Conservation (phyloP, 2,888 invertebrate species). For the Trissonchulus latispiculum region DNA sequence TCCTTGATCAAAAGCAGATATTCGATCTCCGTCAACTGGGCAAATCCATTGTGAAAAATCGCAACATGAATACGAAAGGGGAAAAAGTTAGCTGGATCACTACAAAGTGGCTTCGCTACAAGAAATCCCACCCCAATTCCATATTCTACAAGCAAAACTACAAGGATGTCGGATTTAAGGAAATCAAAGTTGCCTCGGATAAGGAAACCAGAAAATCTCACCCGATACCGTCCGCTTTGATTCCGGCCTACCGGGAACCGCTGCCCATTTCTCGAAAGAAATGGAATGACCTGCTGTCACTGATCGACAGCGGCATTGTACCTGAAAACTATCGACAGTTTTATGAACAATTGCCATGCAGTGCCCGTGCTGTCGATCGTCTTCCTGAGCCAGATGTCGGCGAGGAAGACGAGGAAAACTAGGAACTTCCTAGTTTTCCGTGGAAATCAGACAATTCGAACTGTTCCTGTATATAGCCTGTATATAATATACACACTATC, state of each 20-base stretch:
- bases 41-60: not conserved
- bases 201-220: not conserved
- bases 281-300: not conserved
- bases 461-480: too few relatives aligned
- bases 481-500: too few relatives aligned
- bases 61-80: not conserved
- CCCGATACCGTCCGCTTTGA: not conserved
- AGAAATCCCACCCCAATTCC: not conserved
- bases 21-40: not conserved
- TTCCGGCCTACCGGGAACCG: not conserved
- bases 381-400: conserved; percentile 10
- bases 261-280: not conserved
- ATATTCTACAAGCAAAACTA: conserved; percentile 10
- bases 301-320: not conserved
- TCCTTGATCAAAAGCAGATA: not conserved
- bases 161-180: conserved; percentile 12
- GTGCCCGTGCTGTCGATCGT: not conserved
- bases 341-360: conserved; percentile 7
- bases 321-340: not conserved
- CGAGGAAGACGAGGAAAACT: not conserved
- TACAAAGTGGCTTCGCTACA: conserved; percentile 3
- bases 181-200: not conserved
- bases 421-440: not conserved
- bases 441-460: not conserved
- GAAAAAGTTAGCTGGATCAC: conserved; percentile 1